Percentiles rank a stretch among this genome's conserved stretches.
Conservation (phyloP, 2,797 vertebrate species). For the Melanotaenia parkinsoni region DNA sequence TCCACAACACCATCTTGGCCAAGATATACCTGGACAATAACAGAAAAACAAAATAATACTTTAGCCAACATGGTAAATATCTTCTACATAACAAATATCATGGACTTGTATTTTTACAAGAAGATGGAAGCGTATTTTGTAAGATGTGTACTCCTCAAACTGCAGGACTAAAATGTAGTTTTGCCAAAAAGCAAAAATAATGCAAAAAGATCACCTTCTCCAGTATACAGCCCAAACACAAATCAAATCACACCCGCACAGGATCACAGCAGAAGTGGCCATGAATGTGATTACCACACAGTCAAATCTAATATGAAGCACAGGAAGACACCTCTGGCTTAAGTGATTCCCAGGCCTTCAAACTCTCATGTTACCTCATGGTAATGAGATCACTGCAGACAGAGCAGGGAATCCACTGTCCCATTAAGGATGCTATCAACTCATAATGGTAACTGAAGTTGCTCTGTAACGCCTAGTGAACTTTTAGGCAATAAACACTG, state of each 20-base stretch:
- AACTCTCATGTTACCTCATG: slow-evolving; percentile 77
- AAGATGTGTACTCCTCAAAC: slow-evolving; percentile 1
- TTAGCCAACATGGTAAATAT: background rate
- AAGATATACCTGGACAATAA: slow-evolving; percentile 86
- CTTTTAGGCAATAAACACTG: background rate
- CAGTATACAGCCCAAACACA: slow-evolving; percentile 29
- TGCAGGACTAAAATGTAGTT: slow-evolving; percentile 21
- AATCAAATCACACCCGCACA: slow-evolving; percentile 70
- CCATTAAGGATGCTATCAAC: slow-evolving; percentile 67
- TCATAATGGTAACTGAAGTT: slow-evolving; percentile 44
- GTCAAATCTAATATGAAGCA: slow-evolving; percentile 78
- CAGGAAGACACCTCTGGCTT: slow-evolving; percentile 79
- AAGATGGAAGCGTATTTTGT: background rate
- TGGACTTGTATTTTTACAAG: slow-evolving; percentile 6
- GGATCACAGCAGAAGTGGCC: slow-evolving; percentile 71
- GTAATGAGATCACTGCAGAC: slow-evolving; percentile 65
- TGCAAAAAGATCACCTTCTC: slow-evolving; percentile 37
- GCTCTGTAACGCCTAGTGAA: slow-evolving; percentile 20
- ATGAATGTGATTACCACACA: slow-evolving; percentile 75
- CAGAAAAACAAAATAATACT: slow-evolving; percentile 24
- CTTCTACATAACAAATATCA: background rate
- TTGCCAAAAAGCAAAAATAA: slow-evolving; percentile 15
- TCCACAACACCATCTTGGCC: slow-evolving; percentile 81
- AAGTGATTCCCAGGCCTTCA: slow-evolving; percentile 74
- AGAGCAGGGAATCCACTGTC: slow-evolving; percentile 42